These are phyloP conservation scores for Pinctada fucata DNA, from an alignment of 2,888 invertebrate genomes.

Conservation along the genomic window DNA sequence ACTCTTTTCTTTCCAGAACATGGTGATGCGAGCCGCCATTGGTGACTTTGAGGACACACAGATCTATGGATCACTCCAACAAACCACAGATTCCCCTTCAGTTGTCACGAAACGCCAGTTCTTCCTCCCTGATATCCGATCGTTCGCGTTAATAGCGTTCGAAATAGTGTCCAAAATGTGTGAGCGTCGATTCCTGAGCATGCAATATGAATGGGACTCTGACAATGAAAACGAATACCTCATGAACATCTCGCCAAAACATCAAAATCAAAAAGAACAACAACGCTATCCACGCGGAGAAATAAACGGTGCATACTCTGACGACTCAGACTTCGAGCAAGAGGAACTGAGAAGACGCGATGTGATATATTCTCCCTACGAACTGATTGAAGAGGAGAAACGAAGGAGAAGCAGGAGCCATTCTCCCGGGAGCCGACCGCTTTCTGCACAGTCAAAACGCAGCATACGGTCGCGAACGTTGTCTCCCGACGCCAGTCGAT, in stretches of 20 bases:
- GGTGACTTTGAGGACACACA: slow-evolving; percentile 70
- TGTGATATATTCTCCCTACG: slow-evolving; percentile 33
- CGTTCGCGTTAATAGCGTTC: slow-evolving; percentile 66
- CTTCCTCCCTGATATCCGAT: slow-evolving; percentile 67
- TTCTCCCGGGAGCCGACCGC: slow-evolving; percentile 39
- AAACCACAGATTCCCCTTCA: slow-evolving; percentile 47
- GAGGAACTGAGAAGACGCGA: slow-evolving; percentile 10
- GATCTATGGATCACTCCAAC: slow-evolving; percentile 67
- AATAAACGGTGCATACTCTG: slow-evolving; percentile 6
- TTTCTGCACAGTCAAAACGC: slow-evolving; percentile 39
- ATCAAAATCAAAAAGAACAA: not conserved
- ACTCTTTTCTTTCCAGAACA: slow-evolving; percentile 53
- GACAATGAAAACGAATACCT: slow-evolving; percentile 5
- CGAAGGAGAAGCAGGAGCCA: slow-evolving; percentile 34
- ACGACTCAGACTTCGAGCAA: slow-evolving; percentile 34
- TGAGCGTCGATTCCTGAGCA: slow-evolving; percentile 55
- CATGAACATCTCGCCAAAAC: not conserved
- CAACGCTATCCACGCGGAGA: not conserved
- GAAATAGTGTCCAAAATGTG: slow-evolving; percentile 65
- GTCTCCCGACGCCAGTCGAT: slow-evolving; percentile 35
- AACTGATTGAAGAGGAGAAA: slow-evolving; percentile 35
- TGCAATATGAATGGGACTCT: slow-evolving; percentile 41
- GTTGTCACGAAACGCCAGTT: slow-evolving; percentile 62
- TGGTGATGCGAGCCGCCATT: slow-evolving; percentile 65
- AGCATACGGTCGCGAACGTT: slow-evolving; percentile 37